Conservation (phyloP, 2,888 invertebrate genomes). For the Omphaloscelis lunosa region DNA sequence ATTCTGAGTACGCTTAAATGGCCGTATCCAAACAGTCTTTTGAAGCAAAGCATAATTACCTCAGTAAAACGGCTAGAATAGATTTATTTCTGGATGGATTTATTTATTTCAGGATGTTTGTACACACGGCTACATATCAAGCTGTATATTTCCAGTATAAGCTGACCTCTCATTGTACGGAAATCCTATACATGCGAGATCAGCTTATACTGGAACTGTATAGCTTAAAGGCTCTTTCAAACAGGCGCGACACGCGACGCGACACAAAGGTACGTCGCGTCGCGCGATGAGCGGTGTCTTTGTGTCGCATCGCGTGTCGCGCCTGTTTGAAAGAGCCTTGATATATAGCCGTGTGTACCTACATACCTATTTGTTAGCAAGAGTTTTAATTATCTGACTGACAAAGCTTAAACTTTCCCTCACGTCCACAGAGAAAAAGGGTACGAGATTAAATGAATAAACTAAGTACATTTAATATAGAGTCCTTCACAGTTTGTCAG, state of each 20-base stretch:
- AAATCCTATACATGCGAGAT: no score
- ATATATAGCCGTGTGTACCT: not conserved
- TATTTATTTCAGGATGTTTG: no score
- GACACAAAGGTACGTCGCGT: no score
- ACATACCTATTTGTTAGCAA: not conserved
- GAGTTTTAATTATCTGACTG: conserved; percentile 14
- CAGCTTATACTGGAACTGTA: no score
- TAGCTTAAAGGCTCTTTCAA: no score
- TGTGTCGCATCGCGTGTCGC: no score
- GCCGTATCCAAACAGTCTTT: not conserved
- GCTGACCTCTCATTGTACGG: no score
- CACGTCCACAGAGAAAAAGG: conserved; percentile 29
- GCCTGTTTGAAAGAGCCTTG: no score
- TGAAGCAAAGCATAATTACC: not conserved
- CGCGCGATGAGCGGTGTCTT: no score
- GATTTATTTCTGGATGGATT: not conserved
- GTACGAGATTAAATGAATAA: conserved; percentile 38
- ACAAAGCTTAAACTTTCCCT: conserved; percentile 11
- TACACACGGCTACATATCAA: no score
- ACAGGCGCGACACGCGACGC: no score
- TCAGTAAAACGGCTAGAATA: not conserved
- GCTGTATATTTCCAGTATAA: no score
- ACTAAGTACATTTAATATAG: conserved; percentile 40
- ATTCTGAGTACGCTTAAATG: not conserved
- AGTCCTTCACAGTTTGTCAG: conserved; percentile 33